Percentiles rank a stretch among this genome's conserved stretches.
Conservation (phyloP, 1,140 invertebrate genomes). For the Caenorhabditis briggsae region DNA sequence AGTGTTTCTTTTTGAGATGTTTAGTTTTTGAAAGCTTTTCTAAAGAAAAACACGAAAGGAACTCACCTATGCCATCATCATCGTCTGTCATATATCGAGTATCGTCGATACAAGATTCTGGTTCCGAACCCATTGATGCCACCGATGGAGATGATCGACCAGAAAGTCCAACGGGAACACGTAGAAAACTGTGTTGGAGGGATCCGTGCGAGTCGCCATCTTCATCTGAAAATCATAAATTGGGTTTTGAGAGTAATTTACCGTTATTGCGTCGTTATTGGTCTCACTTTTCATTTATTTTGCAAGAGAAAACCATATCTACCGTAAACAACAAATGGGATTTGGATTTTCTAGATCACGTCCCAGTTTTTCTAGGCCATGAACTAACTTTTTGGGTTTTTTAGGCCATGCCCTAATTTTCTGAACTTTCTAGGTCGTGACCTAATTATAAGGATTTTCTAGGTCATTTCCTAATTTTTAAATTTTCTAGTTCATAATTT, state of each 20-base stretch:
- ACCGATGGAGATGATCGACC: constrained; percentile 67
- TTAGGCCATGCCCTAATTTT: too few relatives aligned
- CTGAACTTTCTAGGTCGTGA: too few relatives aligned
- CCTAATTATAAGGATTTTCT: too few relatives aligned
- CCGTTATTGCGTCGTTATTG: background rate
- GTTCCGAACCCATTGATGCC: constrained; percentile 65
- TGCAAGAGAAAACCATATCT: too few relatives aligned
- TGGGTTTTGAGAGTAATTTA: background rate
- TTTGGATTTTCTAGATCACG: too few relatives aligned
- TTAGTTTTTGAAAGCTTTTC: background rate
- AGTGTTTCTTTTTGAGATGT: constrained; percentile 33
- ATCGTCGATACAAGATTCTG: constrained; percentile 67
- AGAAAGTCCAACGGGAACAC: constrained; percentile 60
- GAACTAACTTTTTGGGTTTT: too few relatives aligned
- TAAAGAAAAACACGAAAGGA: background rate
- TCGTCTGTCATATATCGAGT: constrained; percentile 65
- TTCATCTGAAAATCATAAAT: constrained; percentile 53
- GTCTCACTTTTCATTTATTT: background rate
- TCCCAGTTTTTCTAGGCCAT: too few relatives aligned
- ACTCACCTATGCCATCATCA: constrained; percentile 56
- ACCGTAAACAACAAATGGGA: too few relatives aligned
- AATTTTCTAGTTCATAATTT: too few relatives aligned
- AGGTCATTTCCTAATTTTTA: too few relatives aligned
- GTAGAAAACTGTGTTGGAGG: constrained; percentile 67
- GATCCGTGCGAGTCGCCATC: constrained; percentile 51